Evolutionary conservation across 1,140 invertebrate genomes (phyloP), one percentile per base, ranked within the genome.

Genomic region (Achatina immaculata): DNA sequence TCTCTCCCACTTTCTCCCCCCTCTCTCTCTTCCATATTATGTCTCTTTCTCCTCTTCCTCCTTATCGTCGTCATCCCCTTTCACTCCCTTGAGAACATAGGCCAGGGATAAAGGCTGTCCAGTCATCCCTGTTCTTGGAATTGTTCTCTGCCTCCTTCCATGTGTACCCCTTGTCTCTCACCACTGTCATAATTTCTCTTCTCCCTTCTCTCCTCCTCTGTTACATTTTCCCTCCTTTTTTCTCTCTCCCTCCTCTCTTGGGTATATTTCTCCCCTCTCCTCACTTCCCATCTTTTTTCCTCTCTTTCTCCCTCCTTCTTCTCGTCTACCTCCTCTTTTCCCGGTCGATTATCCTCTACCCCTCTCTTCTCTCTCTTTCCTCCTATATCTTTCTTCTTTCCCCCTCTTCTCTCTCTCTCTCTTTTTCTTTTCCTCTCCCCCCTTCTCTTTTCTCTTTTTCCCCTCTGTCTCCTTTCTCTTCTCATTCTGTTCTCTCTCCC

Each of bases 201-300:
- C n/a, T n/a, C n/a, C n/a, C n/a, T n/a, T 77, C 31, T 65, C 21
- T 38, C 51, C 19, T 7, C 42, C 75, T 36, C 11, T 7, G 51
- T 38, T 14, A 24, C 34, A n/a, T 14, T 16, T 36, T 36, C 36
- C 40, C 75, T 62, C 75, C 42, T 36, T 77, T 34, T 65, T 51
- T 58, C 48, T 6, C 75, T 9, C 3, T 9, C 45, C 40, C 31
- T 34, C 28, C 7, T 16, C 1, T 31, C 16, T 65, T 14, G 24
- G 36, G 31, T 77, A 48, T 77, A 36, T 77, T 36, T 77, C 51
- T n/a, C 55, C 24, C 2, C 19, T 36, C 16, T 42, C 16, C 75
- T 65, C 36, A 40, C 75, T 62, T 55, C 65, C 75, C 65, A 7
- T 65, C 75, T 77, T 34, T 77, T 36, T 77, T 36, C 24, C 75